These are phyloP conservation scores for Scaptomyza flava DNA, from an alignment of 2,888 invertebrate genomes.

Conservation along the genomic window DNA sequence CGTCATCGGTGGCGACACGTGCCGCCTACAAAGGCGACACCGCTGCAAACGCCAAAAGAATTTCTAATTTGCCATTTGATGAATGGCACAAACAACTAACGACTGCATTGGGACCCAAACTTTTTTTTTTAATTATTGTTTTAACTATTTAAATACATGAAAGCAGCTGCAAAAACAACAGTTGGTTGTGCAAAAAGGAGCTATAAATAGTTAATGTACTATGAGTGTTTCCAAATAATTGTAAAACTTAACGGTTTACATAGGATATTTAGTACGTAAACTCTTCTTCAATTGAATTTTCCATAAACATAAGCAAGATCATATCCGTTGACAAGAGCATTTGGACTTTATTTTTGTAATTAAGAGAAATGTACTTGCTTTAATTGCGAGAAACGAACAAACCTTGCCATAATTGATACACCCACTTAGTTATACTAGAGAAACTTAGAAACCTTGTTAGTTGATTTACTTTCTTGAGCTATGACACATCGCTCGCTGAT, in stretches of 20 bases:
- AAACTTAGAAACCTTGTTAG: slow-evolving; percentile 38
- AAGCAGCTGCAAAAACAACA: slow-evolving; percentile 21
- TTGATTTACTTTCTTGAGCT: slow-evolving; percentile 18
- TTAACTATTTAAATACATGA: not conserved
- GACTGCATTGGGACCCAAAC: slow-evolving; percentile 6
- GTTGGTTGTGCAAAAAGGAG: not conserved
- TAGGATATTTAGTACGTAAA: not conserved
- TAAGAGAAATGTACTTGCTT: slow-evolving; percentile 20
- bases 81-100: slow-evolving; percentile 24
- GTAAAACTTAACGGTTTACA: not conserved
- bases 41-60: slow-evolving; percentile 68
- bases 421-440: slow-evolving; percentile 36
- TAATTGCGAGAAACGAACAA: slow-evolving; percentile 33
- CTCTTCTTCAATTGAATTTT: not conserved
- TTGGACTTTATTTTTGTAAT: not conserved
- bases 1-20: slow-evolving; percentile 56
- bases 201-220: slow-evolving; percentile 8
- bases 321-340: slow-evolving; percentile 5
- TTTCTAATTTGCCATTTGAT: slow-evolving; percentile 68
- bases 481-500: slow-evolving; percentile 37
- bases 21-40: slow-evolving; percentile 70
- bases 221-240: not conserved
- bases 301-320: not conserved
- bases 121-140: not conserved
- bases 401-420: slow-evolving; percentile 50